Evolutionary conservation across 2,113 vertebrate species (phyloP), one percentile per base, ranked within the genome.

Genomic region (Dromas ardeola): DNA sequence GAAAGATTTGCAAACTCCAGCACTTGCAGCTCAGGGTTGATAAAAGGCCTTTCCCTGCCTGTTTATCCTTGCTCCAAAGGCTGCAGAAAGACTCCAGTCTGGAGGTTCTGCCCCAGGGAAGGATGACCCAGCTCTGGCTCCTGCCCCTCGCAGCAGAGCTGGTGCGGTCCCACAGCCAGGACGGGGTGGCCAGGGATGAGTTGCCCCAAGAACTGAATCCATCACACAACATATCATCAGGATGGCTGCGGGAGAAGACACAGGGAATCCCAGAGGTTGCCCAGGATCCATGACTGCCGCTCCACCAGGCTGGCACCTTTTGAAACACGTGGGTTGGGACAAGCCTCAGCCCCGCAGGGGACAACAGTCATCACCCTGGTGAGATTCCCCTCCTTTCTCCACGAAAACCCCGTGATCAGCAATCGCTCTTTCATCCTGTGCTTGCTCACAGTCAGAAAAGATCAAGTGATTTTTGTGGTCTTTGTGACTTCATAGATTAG

Each of bases 381-480:
- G 47, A 53, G 63, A 53, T 76, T 70, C 66, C 43, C 45, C n/a
- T 52, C 52, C 27, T 49, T 34, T 29, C 58, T 61, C 49, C 27
- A 5, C 29, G 19, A 47, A 76, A 58, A 0, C 4, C 19, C 4
- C 5, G 2, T 2, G 8, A 6, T 2, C 52, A 53, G 10, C 32
- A 36, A 10, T 11, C 13, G 1, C 6, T 73, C 42, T 10, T 32
- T 29, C 52, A 23, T 21, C 52, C 40, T 10, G 30, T 14, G 8
- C 43, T 69, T 58, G 26, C 69, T 87, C 45, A 14, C 36, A 66
- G 20, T 5, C 56, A 50, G 63, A 55, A 38, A 32, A 72, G 20
- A 38, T 17, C 25, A 76, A 91, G 0, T 55, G 63, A 7, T 45
- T 87, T 58, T 45, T 42, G 9, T 56, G 40, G 59, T 34, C 47